Conservation (phyloP, 2,888 invertebrate species). For the Philereme vetulata region DNA sequence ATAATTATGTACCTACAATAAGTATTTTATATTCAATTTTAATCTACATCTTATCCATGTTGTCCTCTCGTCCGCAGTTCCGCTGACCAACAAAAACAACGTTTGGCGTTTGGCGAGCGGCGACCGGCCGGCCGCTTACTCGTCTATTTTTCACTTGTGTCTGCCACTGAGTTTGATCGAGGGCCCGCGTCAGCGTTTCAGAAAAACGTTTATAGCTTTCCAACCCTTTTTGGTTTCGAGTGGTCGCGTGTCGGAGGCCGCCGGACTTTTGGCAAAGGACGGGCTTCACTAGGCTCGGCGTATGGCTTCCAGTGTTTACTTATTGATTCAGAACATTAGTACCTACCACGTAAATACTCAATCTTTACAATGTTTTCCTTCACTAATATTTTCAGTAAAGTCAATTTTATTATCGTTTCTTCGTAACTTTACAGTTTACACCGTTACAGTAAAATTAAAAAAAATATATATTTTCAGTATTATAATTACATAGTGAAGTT, state of each 20-base stretch:
- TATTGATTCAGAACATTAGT: too few species aligned
- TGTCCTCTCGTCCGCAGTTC: conserved; percentile 23
- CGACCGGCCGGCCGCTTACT: conserved; percentile 5
- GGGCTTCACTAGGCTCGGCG: background rate
- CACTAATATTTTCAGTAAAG: background rate
- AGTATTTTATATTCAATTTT: too few species aligned
- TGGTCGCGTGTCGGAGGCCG: conserved; percentile 40
- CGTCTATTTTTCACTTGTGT: conserved; percentile 39
- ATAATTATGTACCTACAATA: too few species aligned
- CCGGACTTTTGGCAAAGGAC: conserved; percentile 30
- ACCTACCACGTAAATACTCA: too few species aligned
- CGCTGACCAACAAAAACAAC: conserved; percentile 67
- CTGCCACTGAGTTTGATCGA: conserved; percentile 65
- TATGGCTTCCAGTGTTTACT: too few species aligned
- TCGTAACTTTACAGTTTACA: too few species aligned
- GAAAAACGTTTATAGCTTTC: conserved; percentile 18
- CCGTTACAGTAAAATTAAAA: too few species aligned
- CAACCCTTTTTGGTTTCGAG: conserved; percentile 33
- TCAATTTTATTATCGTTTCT: too few species aligned
- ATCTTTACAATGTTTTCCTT: background rate
- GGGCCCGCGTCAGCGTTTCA: conserved; percentile 45
- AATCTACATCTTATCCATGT: conserved; percentile 34
- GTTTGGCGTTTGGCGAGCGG: conserved; percentile 28
- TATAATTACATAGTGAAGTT: too few species aligned
- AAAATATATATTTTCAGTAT: too few species aligned